Evolutionary conservation across 2,797 vertebrate species (phyloP).

Genomic region (Ara ararauna): DNA sequence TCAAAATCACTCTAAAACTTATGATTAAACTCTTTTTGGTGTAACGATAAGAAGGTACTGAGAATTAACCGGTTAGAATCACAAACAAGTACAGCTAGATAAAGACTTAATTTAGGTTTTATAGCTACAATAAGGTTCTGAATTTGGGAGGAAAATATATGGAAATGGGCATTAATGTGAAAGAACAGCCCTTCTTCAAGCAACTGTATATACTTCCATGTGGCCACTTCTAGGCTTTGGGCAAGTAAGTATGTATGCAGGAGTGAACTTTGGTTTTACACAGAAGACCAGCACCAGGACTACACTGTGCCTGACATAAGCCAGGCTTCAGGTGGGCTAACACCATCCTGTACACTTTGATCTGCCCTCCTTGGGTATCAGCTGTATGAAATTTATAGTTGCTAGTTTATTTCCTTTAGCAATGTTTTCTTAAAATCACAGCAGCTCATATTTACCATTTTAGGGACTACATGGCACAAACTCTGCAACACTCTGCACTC

Average conservation of each 20-base stretch:
- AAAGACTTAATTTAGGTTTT: not conserved
- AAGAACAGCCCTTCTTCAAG: not conserved
- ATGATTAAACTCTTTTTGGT: not conserved
- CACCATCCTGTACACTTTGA: not conserved
- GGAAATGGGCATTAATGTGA: not conserved
- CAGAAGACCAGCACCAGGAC: not conserved
- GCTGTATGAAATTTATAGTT: not conserved
- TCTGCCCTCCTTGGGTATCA: not conserved
- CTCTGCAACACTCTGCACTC: not conserved
- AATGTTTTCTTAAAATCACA: not conserved
- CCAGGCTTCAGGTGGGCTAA: not conserved
- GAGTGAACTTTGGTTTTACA: not conserved
- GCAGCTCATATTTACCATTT: slow-evolving; percentile 9
- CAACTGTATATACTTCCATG: not conserved
- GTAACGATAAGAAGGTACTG: not conserved
- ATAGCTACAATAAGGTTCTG: not conserved
- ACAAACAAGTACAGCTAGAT: not conserved
- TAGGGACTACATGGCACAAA: not conserved
- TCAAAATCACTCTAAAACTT: not conserved
- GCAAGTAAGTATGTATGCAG: not conserved
- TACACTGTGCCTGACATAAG: not conserved
- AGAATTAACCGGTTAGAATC: not conserved
- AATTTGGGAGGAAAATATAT: not conserved
- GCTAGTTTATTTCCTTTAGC: not conserved
- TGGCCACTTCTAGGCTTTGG: slow-evolving; percentile 28